A percentile compares a stretch with the other conserved stretches of the same genome.
Evolutionary conservation across 2,888 invertebrate species (phyloP).

Genomic region (Drosophila paramelanica): DNA sequence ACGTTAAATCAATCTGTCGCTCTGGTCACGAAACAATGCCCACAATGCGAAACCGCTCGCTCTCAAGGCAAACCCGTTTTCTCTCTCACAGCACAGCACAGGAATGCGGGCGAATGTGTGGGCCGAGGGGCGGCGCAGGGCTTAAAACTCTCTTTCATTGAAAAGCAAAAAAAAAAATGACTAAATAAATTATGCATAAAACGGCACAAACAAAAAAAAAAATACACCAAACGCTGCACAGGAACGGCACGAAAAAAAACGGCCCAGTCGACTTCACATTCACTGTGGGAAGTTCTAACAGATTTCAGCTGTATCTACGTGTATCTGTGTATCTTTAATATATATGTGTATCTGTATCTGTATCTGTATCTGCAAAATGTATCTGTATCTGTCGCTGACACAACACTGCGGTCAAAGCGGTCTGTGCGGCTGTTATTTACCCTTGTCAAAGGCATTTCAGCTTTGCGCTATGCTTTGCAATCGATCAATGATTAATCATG

Average conservation of each 20-base stretch:
- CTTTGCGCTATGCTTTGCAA: conserved; percentile 9
- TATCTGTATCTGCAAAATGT: conserved; percentile 32
- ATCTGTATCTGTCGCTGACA: conserved; percentile 41
- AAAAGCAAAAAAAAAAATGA: conserved; percentile 25
- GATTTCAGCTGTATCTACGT: conserved; percentile 35
- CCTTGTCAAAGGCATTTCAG: conserved; percentile 26
- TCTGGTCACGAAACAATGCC: conserved; percentile 54
- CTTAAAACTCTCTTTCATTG: conserved; percentile 56
- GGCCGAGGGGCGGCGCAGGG: background rate
- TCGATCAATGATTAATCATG: conserved; percentile 1
- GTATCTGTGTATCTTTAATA: conserved; percentile 4
- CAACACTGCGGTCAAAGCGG: conserved; percentile 24
- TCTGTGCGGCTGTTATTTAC: conserved; percentile 13
- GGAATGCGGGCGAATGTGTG: conserved; percentile 74
- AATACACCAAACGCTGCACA: conserved; percentile 60
- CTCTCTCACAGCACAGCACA: conserved; percentile 36
- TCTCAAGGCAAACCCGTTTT: conserved; percentile 67
- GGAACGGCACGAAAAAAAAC: conserved; percentile 34
- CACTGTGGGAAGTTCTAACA: conserved; percentile 71
- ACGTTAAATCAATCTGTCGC: conserved; percentile 35
- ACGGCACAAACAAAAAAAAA: conserved; percentile 52
- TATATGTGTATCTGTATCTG: conserved; percentile 8
- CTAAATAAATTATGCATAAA: conserved; percentile 73
- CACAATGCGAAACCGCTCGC: conserved; percentile 28
- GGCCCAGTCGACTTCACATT: conserved; percentile 28